Percentiles rank a stretch among this genome's conserved stretches.
These are phyloP conservation scores for Pedetes capensis DNA, from an alignment of 2,113 vertebrate genomes.

Conservation along the genomic window DNA sequence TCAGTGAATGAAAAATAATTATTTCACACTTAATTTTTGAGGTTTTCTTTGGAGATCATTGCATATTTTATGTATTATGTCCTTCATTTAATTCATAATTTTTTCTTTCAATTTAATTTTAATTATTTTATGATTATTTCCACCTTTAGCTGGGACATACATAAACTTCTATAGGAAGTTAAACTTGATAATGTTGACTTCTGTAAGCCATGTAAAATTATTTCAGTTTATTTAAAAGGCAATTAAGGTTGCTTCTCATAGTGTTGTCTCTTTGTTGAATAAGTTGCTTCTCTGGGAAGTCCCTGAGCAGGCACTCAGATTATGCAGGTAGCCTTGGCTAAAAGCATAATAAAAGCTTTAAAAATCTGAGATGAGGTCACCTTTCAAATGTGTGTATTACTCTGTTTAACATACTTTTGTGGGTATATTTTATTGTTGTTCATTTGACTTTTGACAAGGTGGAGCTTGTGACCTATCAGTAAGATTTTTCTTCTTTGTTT, in stretches of 20 bases:
- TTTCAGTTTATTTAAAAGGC: not conserved
- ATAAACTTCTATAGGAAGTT: not conserved
- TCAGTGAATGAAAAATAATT: not conserved
- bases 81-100: not conserved
- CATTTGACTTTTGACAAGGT: not conserved
- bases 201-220: not conserved
- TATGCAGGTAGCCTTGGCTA: not conserved
- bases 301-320: not conserved
- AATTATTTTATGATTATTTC: not conserved
- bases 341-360: not conserved
- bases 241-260: not conserved
- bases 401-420: too few relatives aligned
- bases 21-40: not conserved
- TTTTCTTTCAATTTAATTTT: conserved; percentile 28
- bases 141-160: not conserved
- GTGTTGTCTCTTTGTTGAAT: not conserved
- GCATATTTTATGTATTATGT: not conserved
- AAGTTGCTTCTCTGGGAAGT: not conserved
- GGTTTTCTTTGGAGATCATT: not conserved
- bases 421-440: not conserved
- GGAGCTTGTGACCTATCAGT: not conserved
- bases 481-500: not conserved
- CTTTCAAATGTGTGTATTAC: not conserved
- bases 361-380: not conserved
- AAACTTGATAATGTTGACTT: not conserved